Evolutionary conservation across 2,888 invertebrate species (phyloP), one percentile per base, ranked within the genome.

Genomic region (Agriotes lineatus): DNA sequence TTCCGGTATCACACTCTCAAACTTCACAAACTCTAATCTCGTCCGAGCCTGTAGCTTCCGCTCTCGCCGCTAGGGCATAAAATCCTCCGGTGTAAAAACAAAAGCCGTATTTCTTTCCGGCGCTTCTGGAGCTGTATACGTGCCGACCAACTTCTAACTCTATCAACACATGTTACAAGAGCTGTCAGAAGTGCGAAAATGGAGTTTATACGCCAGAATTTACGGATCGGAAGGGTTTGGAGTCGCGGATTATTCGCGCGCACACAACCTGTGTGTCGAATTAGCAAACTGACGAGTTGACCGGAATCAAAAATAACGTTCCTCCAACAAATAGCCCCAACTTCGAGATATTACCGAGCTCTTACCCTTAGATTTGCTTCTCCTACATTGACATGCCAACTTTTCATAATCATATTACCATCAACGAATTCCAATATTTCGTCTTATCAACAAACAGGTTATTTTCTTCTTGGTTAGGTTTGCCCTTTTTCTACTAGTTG

Each of bases 101-200:
- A 71, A 61, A 68, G 62, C 63, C 70, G 70, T 70, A 70, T 70
- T 70, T 72, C 72, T 70, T 68, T 64, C 65, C 50, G 37, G 66
- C 66, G 69, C 39, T 60, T 59, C 54, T 59, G 42, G 52, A 65
- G 50, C 37, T 56, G 67, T 69, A 60, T 69, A 70, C 72, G 72
- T 72, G 69, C 70, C 54, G 48, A 66, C 64, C 61, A 67, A 72
- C 67, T 70, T 58, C 70, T 70, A 72, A 70, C 72, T 72, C 70
- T 70, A 70, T 70, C 70, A 72, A 65, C 72, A 72, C 72, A 72
- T 70, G 72, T 67, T 70, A 64, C 62, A 61, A 60, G 42, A 62
- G 35, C 64, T 70, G 67, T 70, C 69, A 72, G 66, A 65, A 59
- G 65, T 54, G 68, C 63, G 65, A 70, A 71, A 68, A 71, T 70